Evolutionary conservation across 1,140 invertebrate genomes (phyloP).

Genomic region (Whitmania pigra): DNA sequence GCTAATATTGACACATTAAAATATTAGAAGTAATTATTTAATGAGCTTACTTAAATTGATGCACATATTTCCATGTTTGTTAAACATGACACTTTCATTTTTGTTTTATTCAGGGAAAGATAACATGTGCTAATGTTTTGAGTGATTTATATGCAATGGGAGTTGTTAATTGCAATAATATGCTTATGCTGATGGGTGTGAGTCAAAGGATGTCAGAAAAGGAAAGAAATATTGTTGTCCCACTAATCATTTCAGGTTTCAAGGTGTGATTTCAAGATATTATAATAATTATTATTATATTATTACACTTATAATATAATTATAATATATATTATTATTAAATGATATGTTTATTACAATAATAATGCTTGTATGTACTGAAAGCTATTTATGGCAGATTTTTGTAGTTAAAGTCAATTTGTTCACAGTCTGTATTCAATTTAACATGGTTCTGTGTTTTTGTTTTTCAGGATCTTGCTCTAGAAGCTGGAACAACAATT

Average conservation of each 20-base stretch:
- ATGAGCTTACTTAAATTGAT: too few species aligned
- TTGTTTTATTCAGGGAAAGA: slow-evolving; percentile 57
- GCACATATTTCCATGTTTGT: slow-evolving; percentile 18
- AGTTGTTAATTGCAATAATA: slow-evolving; percentile 94
- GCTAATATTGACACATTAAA: too few species aligned
- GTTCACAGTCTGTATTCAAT: not conserved
- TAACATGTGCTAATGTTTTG: slow-evolving; percentile 94
- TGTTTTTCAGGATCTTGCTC: slow-evolving; percentile 59
- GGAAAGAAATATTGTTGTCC: slow-evolving; percentile 84
- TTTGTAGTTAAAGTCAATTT: not conserved
- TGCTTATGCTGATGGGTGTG: slow-evolving; percentile 80
- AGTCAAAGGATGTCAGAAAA: slow-evolving; percentile 60
- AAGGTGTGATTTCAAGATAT: slow-evolving; percentile 47
- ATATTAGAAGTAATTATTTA: too few species aligned
- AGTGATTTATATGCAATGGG: slow-evolving; percentile 98
- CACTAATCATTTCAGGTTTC: slow-evolving; percentile 83
- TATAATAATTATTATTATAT: too few species aligned
- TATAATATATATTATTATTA: too few species aligned
- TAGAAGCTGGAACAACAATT: slow-evolving; percentile 83
- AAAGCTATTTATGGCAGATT: too few species aligned
- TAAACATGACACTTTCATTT: not conserved
- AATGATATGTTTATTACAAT: too few species aligned
- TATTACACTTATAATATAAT: too few species aligned
- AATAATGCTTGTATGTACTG: too few species aligned
- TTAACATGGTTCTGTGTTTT: not conserved